Base-by-base conservation (phyloP, 2,797 vertebrate genomes). In the Spinus olivaceus region DNA sequence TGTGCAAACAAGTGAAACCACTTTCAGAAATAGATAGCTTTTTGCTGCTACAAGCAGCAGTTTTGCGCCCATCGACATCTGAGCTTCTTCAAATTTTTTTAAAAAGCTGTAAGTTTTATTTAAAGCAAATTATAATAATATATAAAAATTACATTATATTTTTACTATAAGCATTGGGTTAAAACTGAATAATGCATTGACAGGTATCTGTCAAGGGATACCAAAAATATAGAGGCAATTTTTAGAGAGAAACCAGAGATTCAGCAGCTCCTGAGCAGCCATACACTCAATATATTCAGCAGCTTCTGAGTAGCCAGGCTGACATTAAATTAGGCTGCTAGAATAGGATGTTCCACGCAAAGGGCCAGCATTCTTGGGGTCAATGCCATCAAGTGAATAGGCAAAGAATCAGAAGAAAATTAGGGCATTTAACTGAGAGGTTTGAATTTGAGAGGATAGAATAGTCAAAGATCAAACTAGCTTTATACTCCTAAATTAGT, bases 401-500 rank as follows among this genome's bases (percentile, higher is more conserved):
- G 27, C 85, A 87, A 64, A 77, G 66, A 84, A 81, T 25, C 16
- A 94, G 61, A 74, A 92, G 71, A 20, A 46, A 87, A 85, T 54
- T 50, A 78, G 86, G 10, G 23, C 28, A 85, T 85, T 89, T 93
- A 94, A 80, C 21, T 32, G 44, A 86, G 91, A 82, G 19, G 14
- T 56, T 41, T 82, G 74, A 85, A 85, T 88, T 27, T 80, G 67
- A 92, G 27, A 90, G 86, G 85, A 69, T 47, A 74, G 18, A 22
- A 61, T 53, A 81, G 49, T 30, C 49, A 91, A 94, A 94, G 54
- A 86, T 83, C 72, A 91, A 91, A 91, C 59, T 54, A 81, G 22
- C 23, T 86, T 74, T 60, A 81, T 35, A n/a, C 18, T 74, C 33
- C 21, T 65, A 65, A 92, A 78, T 78, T 67, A 57, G n/a, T 47